These are phyloP conservation scores for Tokudaia tokunoshimensis DNA, from an alignment of 2,797 vertebrate genomes.

Conservation along the genomic window DNA sequence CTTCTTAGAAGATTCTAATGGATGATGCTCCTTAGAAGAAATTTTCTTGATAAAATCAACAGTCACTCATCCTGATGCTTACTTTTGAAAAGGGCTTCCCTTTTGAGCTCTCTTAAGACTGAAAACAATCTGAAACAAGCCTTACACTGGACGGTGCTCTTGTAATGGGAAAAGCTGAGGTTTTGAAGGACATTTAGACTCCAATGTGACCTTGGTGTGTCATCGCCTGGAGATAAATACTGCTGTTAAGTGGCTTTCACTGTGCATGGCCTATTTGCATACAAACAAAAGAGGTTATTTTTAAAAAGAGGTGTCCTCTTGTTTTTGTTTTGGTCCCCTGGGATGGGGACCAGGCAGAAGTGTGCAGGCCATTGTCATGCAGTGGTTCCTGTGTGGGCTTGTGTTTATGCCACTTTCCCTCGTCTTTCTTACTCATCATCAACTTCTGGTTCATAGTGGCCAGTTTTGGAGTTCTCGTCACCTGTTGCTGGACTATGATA, in stretches of 20 bases:
- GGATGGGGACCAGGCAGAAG: slow-evolving; percentile 66
- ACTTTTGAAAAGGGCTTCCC: slow-evolving; percentile 37
- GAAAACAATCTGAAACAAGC: slow-evolving; percentile 6
- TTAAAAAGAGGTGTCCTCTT: slow-evolving; percentile 69
- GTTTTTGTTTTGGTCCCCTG: slow-evolving; percentile 80
- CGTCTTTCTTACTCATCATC: neutral
- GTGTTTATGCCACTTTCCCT: neutral
- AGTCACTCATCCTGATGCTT: neutral
- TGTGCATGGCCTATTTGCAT: slow-evolving; percentile 78
- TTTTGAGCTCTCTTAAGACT: neutral
- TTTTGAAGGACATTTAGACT: slow-evolving; percentile 3
- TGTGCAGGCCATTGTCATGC: slow-evolving; percentile 64
- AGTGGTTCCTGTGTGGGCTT: neutral
- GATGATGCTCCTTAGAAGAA: neutral
- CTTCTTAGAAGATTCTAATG: slow-evolving; percentile 35
- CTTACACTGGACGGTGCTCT: neutral
- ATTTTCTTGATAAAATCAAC: slow-evolving; percentile 52
- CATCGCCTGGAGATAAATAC: neutral
- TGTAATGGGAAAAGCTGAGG: neutral
- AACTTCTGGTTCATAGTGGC: neutral
- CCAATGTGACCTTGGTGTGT: neutral
- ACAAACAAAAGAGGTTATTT: slow-evolving; percentile 82
- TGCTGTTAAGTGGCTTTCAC: slow-evolving; percentile 73
- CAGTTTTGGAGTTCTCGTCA: neutral
- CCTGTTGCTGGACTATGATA: neutral